These are phyloP conservation scores for Epizoanthus stellaris DNA, from an alignment of 92 coral and sea anemone species.

Conservation along the genomic window DNA sequence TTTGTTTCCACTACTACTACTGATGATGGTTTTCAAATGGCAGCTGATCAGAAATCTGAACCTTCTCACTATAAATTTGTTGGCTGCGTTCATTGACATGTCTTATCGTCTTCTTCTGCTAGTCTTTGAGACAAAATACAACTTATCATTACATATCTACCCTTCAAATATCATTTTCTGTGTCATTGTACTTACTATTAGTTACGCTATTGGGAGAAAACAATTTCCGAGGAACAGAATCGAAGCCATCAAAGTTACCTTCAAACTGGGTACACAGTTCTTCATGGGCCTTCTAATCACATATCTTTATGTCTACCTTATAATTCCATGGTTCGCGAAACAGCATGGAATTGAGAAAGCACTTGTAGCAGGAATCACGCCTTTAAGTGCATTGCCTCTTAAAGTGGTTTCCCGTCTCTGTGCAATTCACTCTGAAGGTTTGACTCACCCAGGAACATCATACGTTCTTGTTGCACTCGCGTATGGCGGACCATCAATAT, in stretches of 20 bases:
- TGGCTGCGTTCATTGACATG: neutral
- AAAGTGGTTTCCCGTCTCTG: neutral
- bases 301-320: neutral
- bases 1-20: neutral
- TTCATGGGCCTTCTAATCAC: neutral
- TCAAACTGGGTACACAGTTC: too few species aligned
- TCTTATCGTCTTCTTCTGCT: neutral
- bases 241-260: neutral
- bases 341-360: neutral
- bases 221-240: neutral
- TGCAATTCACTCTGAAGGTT: too few species aligned
- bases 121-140: neutral
- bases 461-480: neutral
- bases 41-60: neutral
- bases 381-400: neutral
- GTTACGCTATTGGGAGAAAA: neutral
- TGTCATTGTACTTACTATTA: neutral
- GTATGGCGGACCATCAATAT: neutral
- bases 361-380: neutral
- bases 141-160: neutral
- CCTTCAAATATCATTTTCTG: neutral
- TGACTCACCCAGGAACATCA: too few species aligned
- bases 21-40: neutral
- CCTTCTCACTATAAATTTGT: neutral
- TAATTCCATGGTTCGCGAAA: neutral